Percentiles rank a stretch among this genome's conserved stretches.
These are phyloP conservation scores for Myotis lucifugus DNA, from an alignment of 2,113 vertebrate species.

Conservation along the genomic window DNA sequence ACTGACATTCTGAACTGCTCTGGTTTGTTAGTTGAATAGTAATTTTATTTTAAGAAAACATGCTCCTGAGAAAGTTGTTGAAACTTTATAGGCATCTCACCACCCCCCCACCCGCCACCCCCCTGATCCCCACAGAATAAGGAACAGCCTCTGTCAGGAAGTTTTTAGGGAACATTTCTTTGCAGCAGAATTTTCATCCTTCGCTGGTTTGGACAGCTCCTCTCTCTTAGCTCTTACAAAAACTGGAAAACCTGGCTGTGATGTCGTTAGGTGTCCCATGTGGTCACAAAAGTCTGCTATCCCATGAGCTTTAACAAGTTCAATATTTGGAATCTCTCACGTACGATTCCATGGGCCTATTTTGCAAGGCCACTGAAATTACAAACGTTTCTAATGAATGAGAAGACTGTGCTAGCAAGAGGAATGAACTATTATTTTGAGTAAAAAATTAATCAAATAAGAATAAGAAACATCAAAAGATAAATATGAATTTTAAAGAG, in stretches of 20 bases:
- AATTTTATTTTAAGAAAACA: constrained; percentile 23
- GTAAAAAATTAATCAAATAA: neutral
- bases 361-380: neutral
- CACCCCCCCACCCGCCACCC: too few species aligned
- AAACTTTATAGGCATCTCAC: neutral
- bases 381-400: neutral
- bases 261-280: neutral
- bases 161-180: neutral
- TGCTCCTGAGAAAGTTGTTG: neutral
- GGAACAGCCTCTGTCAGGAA: neutral
- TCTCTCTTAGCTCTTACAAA: neutral
- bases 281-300: neutral
- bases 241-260: neutral
- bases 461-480: neutral
- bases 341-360: neutral
- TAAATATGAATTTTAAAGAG: neutral
- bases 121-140: neutral
- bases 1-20: neutral
- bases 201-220: neutral
- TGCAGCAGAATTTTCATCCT: neutral
- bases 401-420: neutral
- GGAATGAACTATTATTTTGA: neutral
- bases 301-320: neutral
- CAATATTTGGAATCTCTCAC: neutral
- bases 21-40: neutral